Evolutionary conservation across 2,888 invertebrate species (phyloP), one percentile per base, ranked within the genome.

Genomic region (Erpobdella octoculata): DNA sequence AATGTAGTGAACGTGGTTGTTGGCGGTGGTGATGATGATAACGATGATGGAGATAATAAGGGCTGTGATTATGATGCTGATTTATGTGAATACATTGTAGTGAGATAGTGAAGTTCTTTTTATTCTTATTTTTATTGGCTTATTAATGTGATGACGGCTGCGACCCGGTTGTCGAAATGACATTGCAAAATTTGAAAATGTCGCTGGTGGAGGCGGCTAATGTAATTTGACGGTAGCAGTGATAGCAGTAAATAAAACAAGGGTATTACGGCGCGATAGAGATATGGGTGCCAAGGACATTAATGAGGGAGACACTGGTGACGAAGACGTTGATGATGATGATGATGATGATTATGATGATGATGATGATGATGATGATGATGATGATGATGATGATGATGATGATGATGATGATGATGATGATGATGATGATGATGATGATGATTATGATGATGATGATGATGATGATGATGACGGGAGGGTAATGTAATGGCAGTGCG

Each of bases 341-440:
- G 15, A 53, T 1, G 5, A 53, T n/a, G 31, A 28, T 28, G 62
- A 62, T 62, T 28, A 28, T 28, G 61, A 61, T 61, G 61, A 21
- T 21, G 61, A 21, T 61, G 61, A 61, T 21, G 61, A 61, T 61
- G 4, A 61, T 21, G 28, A 33, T 15, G 53, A 62, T 9, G 35
- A 31, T 33, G 31, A 18, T 15, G 62, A 62, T 35, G 62, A 33
- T 62, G 33, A 33, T 67, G 67, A 46, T 67, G 67, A 67, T 46
- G 67, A 46, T 46, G 31, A 67, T 46, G 67, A 46, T 67, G 67
- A 46, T 67, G 67, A 67, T 46, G 48, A 46, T 67, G 67, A 46
- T 67, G 67, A 46, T 67, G 67, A 67, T 8, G 48, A 67, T 46
- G 67, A 67, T 58, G 69, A 67, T 67, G 67, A 67, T 48, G 67